Evolutionary conservation across 2,797 vertebrate genomes (phyloP), one percentile per base, ranked within the genome.

Genomic region (Helicolenus hilgendorfi): DNA sequence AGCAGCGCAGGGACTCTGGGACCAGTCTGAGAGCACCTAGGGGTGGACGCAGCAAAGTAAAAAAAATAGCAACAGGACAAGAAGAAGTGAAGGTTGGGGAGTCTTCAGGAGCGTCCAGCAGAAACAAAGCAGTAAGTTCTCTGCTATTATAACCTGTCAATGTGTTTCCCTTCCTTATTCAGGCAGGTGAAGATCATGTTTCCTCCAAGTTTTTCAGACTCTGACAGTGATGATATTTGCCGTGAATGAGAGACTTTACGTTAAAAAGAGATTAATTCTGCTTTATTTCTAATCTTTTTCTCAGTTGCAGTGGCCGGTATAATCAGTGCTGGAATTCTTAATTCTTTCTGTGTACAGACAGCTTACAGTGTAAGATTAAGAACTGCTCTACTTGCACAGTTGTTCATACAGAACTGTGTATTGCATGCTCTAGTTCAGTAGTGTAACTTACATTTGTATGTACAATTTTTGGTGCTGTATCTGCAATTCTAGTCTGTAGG

Each of bases 71-170:
- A 80, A 86, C 26, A 79, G 53, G 38, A 65, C 11, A 35, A 70
- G 77, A 89, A 86, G 86, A 88, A 88, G 4, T 55, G 5, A 15
- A n/a, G 59, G 20, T 60, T 45, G 13, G 41, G 56, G 22, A 60
- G 5, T 68, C 73, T 38, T 72, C 18, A 73, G 24, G 9, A 7
- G 6, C 2, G 0, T 5, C 0, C 2, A 41, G 49, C 7, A 1
- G 14, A 74, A 69, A 60, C 45, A 60, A 49, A 63, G 31, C 55
- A 31, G 89, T 90, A 79, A 90, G 89, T 75, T 38, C 2, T 53
- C 24, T 73, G 26, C 22, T 49, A 10, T 79, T 18, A 68, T 31
- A 35, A 33, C 11, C 58, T 27, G 14, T 59, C 20, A 24, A 53
- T 33, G 70, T 29, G 11, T 63, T 38, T 15, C 53, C n/a, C 33